Evolutionary conservation across 1,140 invertebrate species (phyloP).

Genomic region (Babylonia areolata): DNA sequence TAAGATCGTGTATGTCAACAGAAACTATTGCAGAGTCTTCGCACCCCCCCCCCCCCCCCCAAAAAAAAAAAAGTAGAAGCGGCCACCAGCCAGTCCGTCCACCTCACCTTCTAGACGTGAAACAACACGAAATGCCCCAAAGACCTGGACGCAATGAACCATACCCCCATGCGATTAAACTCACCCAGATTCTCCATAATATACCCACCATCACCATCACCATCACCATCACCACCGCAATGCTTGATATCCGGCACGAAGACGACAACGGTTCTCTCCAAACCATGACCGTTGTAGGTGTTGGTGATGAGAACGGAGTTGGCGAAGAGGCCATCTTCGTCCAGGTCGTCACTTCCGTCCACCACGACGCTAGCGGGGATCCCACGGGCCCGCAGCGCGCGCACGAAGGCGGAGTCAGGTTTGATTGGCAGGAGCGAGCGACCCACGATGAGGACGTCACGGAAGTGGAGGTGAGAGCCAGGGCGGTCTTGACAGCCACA

Average conservation of each 20-base stretch:
- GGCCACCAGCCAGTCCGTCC: no score
- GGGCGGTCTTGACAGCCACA: no score
- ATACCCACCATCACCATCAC: background rate
- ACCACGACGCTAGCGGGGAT: slow-evolving; percentile 20
- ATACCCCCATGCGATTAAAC: background rate
- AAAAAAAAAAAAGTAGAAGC: no score
- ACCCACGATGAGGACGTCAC: background rate
- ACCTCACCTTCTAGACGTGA: background rate
- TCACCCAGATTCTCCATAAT: background rate
- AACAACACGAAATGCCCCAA: background rate
- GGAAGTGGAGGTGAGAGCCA: background rate
- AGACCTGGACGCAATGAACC: slow-evolving; percentile 4
- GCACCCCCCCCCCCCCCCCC: no score
- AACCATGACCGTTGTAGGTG: slow-evolving; percentile 1
- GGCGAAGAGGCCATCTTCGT: background rate
- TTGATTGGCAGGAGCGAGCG: slow-evolving; percentile 20
- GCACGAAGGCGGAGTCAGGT: slow-evolving; percentile 9
- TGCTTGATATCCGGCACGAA: background rate
- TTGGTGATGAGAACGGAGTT: slow-evolving; percentile 1
- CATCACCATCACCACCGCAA: background rate
- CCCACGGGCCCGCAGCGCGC: background rate
- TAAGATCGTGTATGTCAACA: no score
- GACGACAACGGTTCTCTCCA: background rate
- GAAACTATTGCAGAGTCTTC: no score
- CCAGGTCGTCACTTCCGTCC: background rate